These are phyloP conservation scores for Stegodyphus dumicola DNA, from an alignment of 1,140 invertebrate genomes.

Conservation along the genomic window DNA sequence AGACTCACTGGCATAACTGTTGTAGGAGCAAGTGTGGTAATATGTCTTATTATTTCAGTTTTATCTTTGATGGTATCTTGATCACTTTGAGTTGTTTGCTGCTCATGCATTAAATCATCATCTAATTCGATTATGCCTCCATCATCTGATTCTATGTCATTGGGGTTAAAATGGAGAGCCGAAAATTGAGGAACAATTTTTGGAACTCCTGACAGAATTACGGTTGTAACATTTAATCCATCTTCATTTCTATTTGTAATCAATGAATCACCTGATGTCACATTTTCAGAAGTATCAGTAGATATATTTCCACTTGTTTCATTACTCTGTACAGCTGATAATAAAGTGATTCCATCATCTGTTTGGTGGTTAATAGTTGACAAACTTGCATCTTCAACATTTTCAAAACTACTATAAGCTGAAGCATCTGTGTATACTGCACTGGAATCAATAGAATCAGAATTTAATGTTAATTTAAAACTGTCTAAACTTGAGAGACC, in stretches of 20 bases:
- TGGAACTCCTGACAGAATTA: neutral
- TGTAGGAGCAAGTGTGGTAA: constrained; percentile 33
- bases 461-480: neutral
- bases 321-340: neutral
- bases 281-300: neutral
- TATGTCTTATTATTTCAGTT: constrained; percentile 32
- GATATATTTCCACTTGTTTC: neutral
- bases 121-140: neutral
- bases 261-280: neutral
- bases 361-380: neutral
- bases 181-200: constrained; percentile 41
- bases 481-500: too few species aligned
- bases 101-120: neutral
- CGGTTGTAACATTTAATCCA: neutral
- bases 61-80: too few species aligned
- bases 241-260: neutral
- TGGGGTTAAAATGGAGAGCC: constrained; percentile 22
- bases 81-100: too few species aligned
- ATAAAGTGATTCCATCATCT: too few species aligned
- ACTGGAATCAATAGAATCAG: neutral
- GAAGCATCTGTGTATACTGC: neutral
- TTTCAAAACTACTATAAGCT: neutral
- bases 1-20: constrained; percentile 19
- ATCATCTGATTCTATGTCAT: constrained; percentile 4
- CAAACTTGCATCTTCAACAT: neutral